A percentile compares a stretch with the other conserved stretches of the same genome.
Conservation (phyloP, 1,140 invertebrate species). For the Battus philenor region DNA sequence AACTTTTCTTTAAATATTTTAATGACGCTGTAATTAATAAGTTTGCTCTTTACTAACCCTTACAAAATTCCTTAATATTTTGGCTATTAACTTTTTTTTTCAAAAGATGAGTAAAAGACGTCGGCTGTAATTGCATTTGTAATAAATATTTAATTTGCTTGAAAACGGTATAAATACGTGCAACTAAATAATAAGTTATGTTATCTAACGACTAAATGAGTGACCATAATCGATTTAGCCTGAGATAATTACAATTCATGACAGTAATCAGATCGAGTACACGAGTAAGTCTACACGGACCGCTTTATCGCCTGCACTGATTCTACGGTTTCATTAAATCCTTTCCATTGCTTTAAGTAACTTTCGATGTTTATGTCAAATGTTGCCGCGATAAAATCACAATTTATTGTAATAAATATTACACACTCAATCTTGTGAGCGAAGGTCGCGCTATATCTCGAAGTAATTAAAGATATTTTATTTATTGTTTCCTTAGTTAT, state of each 20-base stretch:
- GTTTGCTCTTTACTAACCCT: too few species aligned
- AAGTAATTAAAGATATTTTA: slow-evolving; percentile 19
- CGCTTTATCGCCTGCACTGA: slow-evolving; percentile 52
- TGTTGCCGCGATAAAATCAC: slow-evolving; percentile 61
- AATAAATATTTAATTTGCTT: too few species aligned
- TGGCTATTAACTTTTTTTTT: too few species aligned
- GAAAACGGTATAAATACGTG: too few species aligned
- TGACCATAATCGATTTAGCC: slow-evolving; percentile 1
- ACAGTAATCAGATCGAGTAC: slow-evolving; percentile 9
- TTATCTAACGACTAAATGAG: slow-evolving; percentile 8
- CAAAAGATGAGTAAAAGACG: too few species aligned
- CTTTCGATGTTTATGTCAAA: slow-evolving; percentile 72
- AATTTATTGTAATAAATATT: slow-evolving; percentile 70
- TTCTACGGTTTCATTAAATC: slow-evolving; percentile 55
- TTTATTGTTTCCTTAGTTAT: slow-evolving; percentile 10
- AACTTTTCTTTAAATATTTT: too few species aligned
- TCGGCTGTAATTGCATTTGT: too few species aligned
- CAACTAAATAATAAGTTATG: not conserved
- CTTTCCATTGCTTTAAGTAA: slow-evolving; percentile 72
- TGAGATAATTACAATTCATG: slow-evolving; percentile 5
- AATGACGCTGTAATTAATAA: too few species aligned
- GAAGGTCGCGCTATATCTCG: slow-evolving; percentile 30
- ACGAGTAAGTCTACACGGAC: slow-evolving; percentile 26
- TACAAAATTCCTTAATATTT: too few species aligned
- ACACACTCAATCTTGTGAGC: slow-evolving; percentile 53